Evolutionary conservation across 2,888 invertebrate species (phyloP), one percentile per base, ranked within the genome.

Genomic region (Pristionchus exspectatus): DNA sequence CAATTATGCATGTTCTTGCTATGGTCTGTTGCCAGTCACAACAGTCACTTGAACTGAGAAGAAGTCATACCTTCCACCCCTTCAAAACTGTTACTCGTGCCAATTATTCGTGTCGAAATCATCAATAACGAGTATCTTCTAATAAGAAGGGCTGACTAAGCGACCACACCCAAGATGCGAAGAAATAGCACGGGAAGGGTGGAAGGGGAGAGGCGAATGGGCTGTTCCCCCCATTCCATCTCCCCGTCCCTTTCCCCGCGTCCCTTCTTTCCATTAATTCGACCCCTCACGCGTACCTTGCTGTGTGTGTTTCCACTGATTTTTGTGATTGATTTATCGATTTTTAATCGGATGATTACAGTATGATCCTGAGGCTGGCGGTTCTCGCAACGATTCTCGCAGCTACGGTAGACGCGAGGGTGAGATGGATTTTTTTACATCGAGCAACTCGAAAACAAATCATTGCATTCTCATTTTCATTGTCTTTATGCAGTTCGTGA

Each of bases 81-180:
- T 24, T 44, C 24, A 77, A 77, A 77, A 77, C 74, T 24, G 74
- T 30, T 30, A 77, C 44, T 77, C 44, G 10, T 2, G 38, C 24
- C 9, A 44, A 44, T 44, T 24, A 14, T 38, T 77, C 3, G n/a
- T 50, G 81, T 81, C 50, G 81, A 50, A 81, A 81, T 81, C 81
- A 81, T 81, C 81, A 81, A 81, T 81, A 81, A 81, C 50, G 81
- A 81, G 81, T 81, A 63, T 63, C 63, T n/a, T n/a, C 63, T 63
- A 50, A 50, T 50, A 27, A 81, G n/a, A 5, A 5, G n/a, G 77
- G 59, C 30, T 66, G 87, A 69, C 38, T 69, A 38, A 66, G 27
- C 87, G 87, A 87, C 87, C 87, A 87, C 87, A 87, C 87, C 87
- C 87, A 54, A 66, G n/a, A n/a, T n/a, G n/a, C n/a, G n/a, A n/a